Evolutionary conservation across 2,113 vertebrate genomes (phyloP).

Genomic region (Peucedramus taeniatus): DNA sequence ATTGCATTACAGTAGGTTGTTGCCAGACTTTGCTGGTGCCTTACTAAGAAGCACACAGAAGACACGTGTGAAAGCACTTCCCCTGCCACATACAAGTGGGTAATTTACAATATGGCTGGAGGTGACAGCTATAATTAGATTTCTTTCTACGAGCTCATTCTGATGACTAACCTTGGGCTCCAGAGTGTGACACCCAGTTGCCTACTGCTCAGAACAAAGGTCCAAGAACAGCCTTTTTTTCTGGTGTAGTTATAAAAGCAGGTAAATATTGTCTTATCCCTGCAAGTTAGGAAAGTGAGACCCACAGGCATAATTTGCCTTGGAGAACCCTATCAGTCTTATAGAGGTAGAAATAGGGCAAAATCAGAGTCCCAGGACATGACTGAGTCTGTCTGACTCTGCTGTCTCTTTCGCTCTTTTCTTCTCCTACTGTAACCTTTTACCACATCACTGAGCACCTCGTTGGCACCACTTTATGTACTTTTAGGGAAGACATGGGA

Average conservation of each 20-base stretch:
- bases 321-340: neutral
- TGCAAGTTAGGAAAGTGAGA: neutral
- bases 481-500: neutral
- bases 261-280: neutral
- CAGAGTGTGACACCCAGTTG: neutral
- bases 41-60: neutral
- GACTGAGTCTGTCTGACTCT: neutral
- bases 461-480: rapidly evolving
- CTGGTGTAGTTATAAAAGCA: neutral
- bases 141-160: neutral
- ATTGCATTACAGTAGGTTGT: neutral
- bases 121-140: constrained; percentile 23
- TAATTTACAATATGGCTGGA: neutral
- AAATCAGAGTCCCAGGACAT: neutral
- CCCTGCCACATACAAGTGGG: neutral
- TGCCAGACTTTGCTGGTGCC: constrained; percentile 12
- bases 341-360: neutral
- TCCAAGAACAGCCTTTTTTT: neutral
- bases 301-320: neutral
- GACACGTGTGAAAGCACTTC: constrained; percentile 2
- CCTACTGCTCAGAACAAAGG: neutral
- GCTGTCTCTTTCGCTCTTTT: neutral
- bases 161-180: neutral
- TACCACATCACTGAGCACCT: neutral
- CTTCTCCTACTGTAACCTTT: neutral